These are phyloP conservation scores for Lepidostoma basale DNA, from an alignment of 1,140 invertebrate genomes.

Conservation along the genomic window DNA sequence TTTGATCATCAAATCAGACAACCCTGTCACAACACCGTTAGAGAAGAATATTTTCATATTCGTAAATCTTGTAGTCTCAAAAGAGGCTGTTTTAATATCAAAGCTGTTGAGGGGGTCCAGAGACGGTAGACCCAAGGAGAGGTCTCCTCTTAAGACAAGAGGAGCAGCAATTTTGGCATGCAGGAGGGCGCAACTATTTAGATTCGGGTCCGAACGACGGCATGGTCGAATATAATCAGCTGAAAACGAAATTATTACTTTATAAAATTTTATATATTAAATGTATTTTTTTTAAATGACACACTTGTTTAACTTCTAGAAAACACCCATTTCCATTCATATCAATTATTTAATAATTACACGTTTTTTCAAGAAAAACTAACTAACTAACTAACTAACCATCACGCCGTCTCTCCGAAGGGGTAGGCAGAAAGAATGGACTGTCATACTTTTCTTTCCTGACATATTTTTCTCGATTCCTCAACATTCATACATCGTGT, in stretches of 20 bases:
- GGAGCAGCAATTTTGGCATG: neutral
- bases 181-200: conserved; percentile 5
- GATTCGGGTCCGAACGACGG: neutral
- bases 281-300: too few species aligned
- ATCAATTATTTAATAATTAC: too few species aligned
- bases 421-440: too few species aligned
- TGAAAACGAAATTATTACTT: neutral
- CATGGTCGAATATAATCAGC: neutral
- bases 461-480: too few species aligned
- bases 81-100: conserved; percentile 9
- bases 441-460: too few species aligned
- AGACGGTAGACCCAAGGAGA: neutral
- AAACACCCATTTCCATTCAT: too few species aligned
- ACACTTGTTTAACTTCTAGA: too few species aligned
- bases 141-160: neutral
- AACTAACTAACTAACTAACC: too few species aligned
- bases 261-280: too few species aligned
- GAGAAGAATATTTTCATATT: conserved; percentile 11
- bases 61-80: neutral
- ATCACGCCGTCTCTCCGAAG: too few species aligned
- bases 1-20: neutral
- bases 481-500: too few species aligned
- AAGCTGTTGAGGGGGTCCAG: neutral
- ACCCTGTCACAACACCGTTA: neutral
- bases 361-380: too few species aligned